Conservation (phyloP, 2,888 invertebrate species). For the Diadegma fenestrale region DNA sequence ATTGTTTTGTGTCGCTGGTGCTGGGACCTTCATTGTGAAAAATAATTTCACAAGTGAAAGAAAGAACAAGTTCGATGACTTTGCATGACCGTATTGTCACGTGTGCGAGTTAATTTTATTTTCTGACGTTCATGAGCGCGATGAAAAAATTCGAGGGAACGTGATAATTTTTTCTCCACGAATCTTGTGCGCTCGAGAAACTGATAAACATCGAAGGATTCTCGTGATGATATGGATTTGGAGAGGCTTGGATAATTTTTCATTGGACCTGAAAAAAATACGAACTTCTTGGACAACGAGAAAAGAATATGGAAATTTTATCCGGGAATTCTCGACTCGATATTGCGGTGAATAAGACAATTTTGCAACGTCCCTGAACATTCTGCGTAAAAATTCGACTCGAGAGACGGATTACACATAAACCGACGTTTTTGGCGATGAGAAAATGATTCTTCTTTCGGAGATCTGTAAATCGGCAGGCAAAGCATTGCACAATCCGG, state of each 20-base stretch:
- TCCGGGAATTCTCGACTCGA: not conserved
- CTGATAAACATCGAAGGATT: conserved; percentile 29
- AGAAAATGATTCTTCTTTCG: not conserved
- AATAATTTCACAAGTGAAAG: conserved; percentile 36
- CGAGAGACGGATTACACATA: not conserved
- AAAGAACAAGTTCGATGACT: conserved; percentile 25
- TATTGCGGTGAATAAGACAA: not conserved
- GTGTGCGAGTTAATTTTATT: conserved; percentile 12
- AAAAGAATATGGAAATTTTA: not conserved
- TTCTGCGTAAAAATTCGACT: not conserved
- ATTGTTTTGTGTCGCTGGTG: not conserved
- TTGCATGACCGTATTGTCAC: conserved; percentile 26
- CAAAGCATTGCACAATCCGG: not conserved
- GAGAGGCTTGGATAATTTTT: not conserved
- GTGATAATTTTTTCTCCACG: conserved; percentile 15
- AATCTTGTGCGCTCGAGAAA: not conserved
- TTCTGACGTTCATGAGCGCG: not conserved
- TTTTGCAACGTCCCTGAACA: not conserved
- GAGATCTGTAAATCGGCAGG: not conserved
- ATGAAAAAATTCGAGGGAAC: conserved; percentile 26
- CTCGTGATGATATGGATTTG: not conserved
- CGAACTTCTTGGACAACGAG: not conserved
- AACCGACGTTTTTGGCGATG: not conserved
- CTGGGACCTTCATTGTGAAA: conserved; percentile 6
- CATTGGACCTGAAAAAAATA: not conserved